Evolutionary conservation across 2,888 invertebrate species (phyloP).

Genomic region (Pristionchus maxplancki): DNA sequence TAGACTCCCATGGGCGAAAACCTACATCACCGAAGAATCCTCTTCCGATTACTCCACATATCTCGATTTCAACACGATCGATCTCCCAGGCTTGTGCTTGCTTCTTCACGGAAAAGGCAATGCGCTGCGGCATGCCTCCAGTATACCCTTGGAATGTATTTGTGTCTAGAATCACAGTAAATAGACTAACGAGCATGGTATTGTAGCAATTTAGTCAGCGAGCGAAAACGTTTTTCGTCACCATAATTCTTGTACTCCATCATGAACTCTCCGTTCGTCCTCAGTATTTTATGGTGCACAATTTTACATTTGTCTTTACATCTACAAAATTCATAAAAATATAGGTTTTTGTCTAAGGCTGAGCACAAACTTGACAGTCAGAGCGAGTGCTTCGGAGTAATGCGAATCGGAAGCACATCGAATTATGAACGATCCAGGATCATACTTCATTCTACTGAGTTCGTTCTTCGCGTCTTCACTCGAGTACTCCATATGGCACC

Average conservation of each 20-base stretch:
- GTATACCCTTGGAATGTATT: neutral
- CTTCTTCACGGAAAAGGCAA: neutral
- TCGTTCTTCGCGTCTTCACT: too few species aligned
- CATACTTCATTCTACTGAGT: too few species aligned
- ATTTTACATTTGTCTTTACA: too few species aligned
- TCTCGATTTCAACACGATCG: neutral
- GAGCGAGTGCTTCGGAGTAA: too few species aligned
- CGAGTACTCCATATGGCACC: too few species aligned
- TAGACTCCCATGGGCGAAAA: too few species aligned
- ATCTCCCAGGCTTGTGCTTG: neutral
- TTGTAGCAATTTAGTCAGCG: neutral
- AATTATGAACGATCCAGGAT: too few species aligned
- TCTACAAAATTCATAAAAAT: too few species aligned
- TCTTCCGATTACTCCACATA: neutral
- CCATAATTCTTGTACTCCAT: neutral
- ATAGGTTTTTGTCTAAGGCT: too few species aligned
- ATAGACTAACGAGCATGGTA: neutral
- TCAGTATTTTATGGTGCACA: neutral
- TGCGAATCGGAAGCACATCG: too few species aligned
- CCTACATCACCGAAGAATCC: neutral
- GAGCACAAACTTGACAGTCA: too few species aligned
- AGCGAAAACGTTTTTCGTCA: neutral
- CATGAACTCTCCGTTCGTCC: neutral
- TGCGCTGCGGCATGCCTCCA: neutral
- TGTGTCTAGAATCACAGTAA: neutral